These are phyloP conservation scores for Leucoraja ocellata DNA, from an alignment of 2,797 vertebrate species.

Conservation along the genomic window DNA sequence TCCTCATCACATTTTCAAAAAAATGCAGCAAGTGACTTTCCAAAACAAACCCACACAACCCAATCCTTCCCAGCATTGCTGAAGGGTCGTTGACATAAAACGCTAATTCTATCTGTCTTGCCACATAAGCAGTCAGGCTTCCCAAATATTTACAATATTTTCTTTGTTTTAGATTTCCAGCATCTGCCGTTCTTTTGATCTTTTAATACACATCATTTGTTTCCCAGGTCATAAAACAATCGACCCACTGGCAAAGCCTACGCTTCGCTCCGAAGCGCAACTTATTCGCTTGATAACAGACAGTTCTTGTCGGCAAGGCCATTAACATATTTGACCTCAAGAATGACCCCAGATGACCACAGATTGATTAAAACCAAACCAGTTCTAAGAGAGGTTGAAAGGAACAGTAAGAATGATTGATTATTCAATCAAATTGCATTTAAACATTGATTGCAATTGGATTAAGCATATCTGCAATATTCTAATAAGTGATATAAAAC, in stretches of 20 bases:
- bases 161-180: too few relatives aligned
- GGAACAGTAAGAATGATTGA: constrained; percentile 11
- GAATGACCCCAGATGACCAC: neutral
- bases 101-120: too few relatives aligned
- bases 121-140: too few relatives aligned
- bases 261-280: neutral
- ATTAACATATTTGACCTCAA: neutral
- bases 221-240: neutral
- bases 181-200: too few relatives aligned
- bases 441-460: neutral
- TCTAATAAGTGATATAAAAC: neutral
- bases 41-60: too few relatives aligned
- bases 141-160: too few relatives aligned
- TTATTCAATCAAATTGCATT: constrained; percentile 8
- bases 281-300: neutral
- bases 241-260: neutral
- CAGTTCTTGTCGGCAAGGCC: neutral
- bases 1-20: too few relatives aligned
- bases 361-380: neutral
- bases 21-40: too few relatives aligned
- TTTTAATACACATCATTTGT: neutral
- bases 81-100: too few relatives aligned
- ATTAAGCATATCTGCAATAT: neutral
- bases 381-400: neutral
- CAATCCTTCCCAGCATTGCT: too few relatives aligned